Percentiles rank a stretch among this genome's conserved stretches.
These are phyloP conservation scores for Albula goreensis DNA, from an alignment of 2,113 vertebrate species.

Conservation along the genomic window DNA sequence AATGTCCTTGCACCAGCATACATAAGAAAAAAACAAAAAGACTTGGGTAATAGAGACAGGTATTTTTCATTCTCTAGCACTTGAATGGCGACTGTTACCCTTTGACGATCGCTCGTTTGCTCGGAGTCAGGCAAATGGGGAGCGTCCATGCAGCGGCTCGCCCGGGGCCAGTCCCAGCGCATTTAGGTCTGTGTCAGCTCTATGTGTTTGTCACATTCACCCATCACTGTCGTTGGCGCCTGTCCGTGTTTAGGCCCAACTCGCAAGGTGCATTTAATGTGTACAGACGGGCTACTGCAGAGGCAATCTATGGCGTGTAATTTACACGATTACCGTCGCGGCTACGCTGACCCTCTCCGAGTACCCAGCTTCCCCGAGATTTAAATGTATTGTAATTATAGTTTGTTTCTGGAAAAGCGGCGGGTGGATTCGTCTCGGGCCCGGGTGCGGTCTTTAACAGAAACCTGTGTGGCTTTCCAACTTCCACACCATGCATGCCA, in stretches of 20 bases:
- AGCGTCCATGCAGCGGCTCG: no score
- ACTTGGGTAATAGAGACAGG: neutral
- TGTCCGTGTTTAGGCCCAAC: neutral
- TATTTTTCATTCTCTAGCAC: neutral
- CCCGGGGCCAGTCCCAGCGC: no score
- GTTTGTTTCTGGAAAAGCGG: neutral
- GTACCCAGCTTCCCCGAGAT: neutral
- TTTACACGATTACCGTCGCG: slow-evolving; percentile 24
- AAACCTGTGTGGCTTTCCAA: neutral
- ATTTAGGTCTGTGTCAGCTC: no score
- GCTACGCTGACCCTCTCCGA: neutral
- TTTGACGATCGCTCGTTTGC: neutral
- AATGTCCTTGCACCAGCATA: neutral
- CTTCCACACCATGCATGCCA: neutral
- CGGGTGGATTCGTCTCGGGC: neutral
- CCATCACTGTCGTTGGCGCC: neutral
- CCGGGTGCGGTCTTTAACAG: neutral
- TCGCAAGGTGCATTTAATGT: slow-evolving; percentile 6
- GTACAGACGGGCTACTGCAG: slow-evolving; percentile 4
- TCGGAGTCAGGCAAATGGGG: no score
- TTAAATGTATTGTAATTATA: neutral
- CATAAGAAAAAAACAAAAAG: neutral
- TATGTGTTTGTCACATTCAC: neutral
- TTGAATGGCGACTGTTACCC: neutral
- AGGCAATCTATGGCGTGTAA: neutral